Evolutionary conservation across 2,113 vertebrate genomes (phyloP).

Genomic region (Salminus brasiliensis): DNA sequence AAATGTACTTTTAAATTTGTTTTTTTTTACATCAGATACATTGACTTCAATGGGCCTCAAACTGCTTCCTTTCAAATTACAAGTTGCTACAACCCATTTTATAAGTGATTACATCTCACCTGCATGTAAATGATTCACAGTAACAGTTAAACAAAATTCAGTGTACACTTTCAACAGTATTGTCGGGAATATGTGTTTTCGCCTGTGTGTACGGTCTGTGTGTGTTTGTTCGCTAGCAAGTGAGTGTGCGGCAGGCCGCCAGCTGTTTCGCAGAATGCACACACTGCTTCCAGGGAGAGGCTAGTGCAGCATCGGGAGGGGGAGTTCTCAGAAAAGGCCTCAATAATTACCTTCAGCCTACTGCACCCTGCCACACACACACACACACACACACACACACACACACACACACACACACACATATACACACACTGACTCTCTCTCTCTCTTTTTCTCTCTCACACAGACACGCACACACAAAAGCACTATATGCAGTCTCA

Average conservation of each 20-base stretch:
- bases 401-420: constrained; percentile 60
- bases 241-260: constrained; percentile 69
- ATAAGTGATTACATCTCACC: neutral
- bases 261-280: constrained; percentile 76
- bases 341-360: constrained; percentile 82
- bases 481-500: constrained; percentile 39
- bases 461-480: constrained; percentile 56
- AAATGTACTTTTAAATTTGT: too few species aligned
- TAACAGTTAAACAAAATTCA: constrained; percentile 8
- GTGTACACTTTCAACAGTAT: constrained; percentile 24
- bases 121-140: neutral
- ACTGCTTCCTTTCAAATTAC: neutral
- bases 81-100: neutral
- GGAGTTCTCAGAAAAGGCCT: constrained; percentile 80
- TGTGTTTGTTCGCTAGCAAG: constrained; percentile 69
- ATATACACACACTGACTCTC: constrained; percentile 63
- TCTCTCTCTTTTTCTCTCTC: too few species aligned
- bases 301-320: constrained; percentile 69
- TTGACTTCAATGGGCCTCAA: neutral
- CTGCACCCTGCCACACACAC: constrained; percentile 67
- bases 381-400: constrained; percentile 57
- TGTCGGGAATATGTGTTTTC: constrained; percentile 16
- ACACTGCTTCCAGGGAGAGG: constrained; percentile 76
- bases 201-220: constrained; percentile 22
- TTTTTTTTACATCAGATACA: constrained; percentile 23